These are phyloP conservation scores for Branchipolynoe longqiensis DNA, from an alignment of 2,888 invertebrate species.

Conservation along the genomic window DNA sequence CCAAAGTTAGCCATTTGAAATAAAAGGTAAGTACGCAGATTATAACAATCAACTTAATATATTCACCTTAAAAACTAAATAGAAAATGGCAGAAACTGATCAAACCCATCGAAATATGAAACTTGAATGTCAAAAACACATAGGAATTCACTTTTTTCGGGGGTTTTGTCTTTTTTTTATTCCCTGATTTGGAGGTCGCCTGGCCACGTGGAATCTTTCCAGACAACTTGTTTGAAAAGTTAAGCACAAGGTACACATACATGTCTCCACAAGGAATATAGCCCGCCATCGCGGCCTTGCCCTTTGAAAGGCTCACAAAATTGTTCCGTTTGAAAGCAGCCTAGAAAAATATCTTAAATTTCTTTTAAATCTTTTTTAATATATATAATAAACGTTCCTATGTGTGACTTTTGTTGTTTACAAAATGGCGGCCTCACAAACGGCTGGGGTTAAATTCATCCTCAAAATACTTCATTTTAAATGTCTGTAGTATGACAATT, in stretches of 20 bases:
- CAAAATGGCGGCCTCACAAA: background rate
- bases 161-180: too few species aligned
- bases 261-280: background rate
- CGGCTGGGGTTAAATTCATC: background rate
- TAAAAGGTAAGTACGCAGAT: too few species aligned
- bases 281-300: slow-evolving; percentile 39
- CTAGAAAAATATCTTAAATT: slow-evolving; percentile 7
- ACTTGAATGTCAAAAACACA: too few species aligned
- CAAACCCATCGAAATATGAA: too few species aligned
- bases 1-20: too few species aligned
- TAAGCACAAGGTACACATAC: slow-evolving; percentile 26
- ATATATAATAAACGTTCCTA: background rate
- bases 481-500: background rate
- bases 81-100: too few species aligned
- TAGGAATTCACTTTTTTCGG: too few species aligned
- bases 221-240: background rate
- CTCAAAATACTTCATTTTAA: background rate
- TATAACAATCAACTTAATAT: too few species aligned
- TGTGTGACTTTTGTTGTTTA: background rate
- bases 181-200: too few species aligned
- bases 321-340: slow-evolving; percentile 16
- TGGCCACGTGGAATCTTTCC: background rate
- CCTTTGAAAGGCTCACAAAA: background rate
- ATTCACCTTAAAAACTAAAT: too few species aligned
- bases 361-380: background rate